Base-by-base conservation (phyloP, 2,113 vertebrate genomes). In the Prionailurus bengalensis region DNA sequence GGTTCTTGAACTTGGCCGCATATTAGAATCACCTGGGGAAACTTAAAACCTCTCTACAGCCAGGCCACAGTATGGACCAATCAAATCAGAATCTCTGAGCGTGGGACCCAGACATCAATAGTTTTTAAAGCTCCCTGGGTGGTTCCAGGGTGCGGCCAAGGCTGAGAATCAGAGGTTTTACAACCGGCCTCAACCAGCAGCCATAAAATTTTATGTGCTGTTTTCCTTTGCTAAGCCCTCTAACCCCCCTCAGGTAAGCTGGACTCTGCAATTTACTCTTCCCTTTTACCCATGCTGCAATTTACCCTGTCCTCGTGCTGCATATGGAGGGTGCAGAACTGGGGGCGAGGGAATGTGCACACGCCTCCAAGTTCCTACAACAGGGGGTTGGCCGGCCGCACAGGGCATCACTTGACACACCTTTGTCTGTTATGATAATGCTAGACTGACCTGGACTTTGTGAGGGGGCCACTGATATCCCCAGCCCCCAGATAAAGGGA, bases 381-480 rank as follows among this genome's bases (percentile, higher is more conserved):
- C 4, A 42, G 14, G 3, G 5, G 70, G 0, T 33, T 55, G 74
- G 6, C 31, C 29, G 17, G 15, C 21, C 14, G 19, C 17, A 0
- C 14, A 7, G 0, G 48, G 0, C 3, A 4, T 5, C 0, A 0
- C 55, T 39, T 29, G 71, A 66, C 53, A 15, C 33, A 1, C 4
- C 16, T 61, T 94, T 21, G 5, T 71, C 84, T 6, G 4, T n/a
- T 65, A 48, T 7, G 63, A 53, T 25, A 55, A 48, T 0, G 0
- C 65, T 45, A 10, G 33, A 23, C 61, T n/a, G 61, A 45, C 31
- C 25, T 39, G 27, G 61, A 25, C 65, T 79, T 76, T 51, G 7
- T 4, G 17, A 68, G 33, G 58, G 25, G 91, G 63, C 17, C 55
- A 13, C 7, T 53, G 53, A 73, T 6, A 2, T 58, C 17, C 16